Conservation (phyloP, 2,888 invertebrate species). For the Nesidiocoris tenuis region DNA sequence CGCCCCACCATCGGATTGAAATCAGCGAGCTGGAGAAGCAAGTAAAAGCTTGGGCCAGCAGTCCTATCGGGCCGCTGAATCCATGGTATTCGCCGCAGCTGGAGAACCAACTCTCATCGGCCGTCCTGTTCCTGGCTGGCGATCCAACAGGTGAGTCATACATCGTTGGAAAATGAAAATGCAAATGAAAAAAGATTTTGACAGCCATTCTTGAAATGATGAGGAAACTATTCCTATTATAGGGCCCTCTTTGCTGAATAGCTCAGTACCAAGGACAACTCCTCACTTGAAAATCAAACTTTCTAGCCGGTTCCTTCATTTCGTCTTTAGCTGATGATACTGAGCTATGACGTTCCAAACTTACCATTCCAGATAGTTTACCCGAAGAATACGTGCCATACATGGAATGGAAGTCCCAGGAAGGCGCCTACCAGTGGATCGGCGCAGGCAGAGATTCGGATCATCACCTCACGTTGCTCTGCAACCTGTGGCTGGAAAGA, state of each 20-base stretch:
- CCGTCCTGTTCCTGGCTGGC: slow-evolving; percentile 79
- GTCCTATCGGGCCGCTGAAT: slow-evolving; percentile 77
- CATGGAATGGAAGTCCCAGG: slow-evolving; percentile 74
- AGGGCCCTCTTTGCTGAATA: no score
- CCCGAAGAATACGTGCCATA: slow-evolving; percentile 87
- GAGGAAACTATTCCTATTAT: no score
- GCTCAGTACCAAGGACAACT: no score
- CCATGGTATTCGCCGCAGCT: slow-evolving; percentile 73
- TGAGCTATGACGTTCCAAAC: no score
- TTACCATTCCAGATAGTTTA: slow-evolving; percentile 59
- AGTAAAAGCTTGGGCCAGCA: slow-evolving; percentile 71
- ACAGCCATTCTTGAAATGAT: no score
- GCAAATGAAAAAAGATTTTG: no score
- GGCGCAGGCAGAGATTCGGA: slow-evolving; percentile 91
- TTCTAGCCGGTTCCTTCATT: no score
- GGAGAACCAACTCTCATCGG: slow-evolving; percentile 75
- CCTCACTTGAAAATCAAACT: no score
- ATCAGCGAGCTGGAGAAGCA: slow-evolving; percentile 72
- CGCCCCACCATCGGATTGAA: slow-evolving; percentile 80
- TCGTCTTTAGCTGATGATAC: no score
- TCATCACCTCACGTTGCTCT: slow-evolving; percentile 69
- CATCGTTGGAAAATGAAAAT: no score
- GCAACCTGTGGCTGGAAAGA: slow-evolving; percentile 75
- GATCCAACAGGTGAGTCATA: slow-evolving; percentile 69
- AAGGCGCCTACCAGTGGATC: slow-evolving; percentile 83